Conservation (phyloP, 2,797 vertebrate genomes). For the Enteromius thamalakanensis region DNA sequence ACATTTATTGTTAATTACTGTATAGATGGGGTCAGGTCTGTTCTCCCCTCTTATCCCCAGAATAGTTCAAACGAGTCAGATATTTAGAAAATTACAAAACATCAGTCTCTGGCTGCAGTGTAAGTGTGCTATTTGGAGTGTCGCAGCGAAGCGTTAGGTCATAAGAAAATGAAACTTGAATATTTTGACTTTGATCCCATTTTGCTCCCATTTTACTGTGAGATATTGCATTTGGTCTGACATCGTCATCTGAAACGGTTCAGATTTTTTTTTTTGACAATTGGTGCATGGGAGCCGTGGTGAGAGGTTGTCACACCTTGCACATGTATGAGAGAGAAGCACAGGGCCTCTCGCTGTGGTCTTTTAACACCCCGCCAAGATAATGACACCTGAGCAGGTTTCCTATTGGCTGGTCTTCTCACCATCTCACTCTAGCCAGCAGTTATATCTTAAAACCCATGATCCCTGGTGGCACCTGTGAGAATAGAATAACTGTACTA, state of each 20-base stretch:
- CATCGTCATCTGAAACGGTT: slow-evolving; percentile 44
- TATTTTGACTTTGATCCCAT: slow-evolving; percentile 49
- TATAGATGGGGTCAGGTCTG: slow-evolving; percentile 73
- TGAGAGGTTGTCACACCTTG: slow-evolving; percentile 57
- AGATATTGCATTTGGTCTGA: slow-evolving; percentile 45
- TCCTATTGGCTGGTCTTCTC: slow-evolving; percentile 58
- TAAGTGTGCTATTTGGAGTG: slow-evolving; percentile 13
- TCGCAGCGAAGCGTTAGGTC: slow-evolving; percentile 17
- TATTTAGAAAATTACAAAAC: slow-evolving; percentile 53
- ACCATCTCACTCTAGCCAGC: slow-evolving; percentile 55
- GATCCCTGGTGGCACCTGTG: slow-evolving; percentile 59
- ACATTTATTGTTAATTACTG: slow-evolving; percentile 73
- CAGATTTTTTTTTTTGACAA: slow-evolving; percentile 32
- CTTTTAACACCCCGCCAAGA: slow-evolving; percentile 65
- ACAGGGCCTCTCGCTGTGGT: slow-evolving; percentile 52
- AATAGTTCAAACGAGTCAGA: slow-evolving; percentile 60
- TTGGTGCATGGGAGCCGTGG: slow-evolving; percentile 41
- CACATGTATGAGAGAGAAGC: slow-evolving; percentile 57
- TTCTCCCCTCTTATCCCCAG: slow-evolving; percentile 64
- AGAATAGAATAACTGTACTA: slow-evolving; percentile 59
- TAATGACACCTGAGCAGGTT: slow-evolving; percentile 62
- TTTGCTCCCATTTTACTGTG: slow-evolving; percentile 37
- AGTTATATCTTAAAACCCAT: slow-evolving; percentile 63
- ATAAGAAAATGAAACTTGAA: slow-evolving; percentile 46
- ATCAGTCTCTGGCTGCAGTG: slow-evolving; percentile 21